phyloP scores from a whole-genome alignment of 1,140 invertebrate genomes.

The Heterodera schachtii region DNA sequence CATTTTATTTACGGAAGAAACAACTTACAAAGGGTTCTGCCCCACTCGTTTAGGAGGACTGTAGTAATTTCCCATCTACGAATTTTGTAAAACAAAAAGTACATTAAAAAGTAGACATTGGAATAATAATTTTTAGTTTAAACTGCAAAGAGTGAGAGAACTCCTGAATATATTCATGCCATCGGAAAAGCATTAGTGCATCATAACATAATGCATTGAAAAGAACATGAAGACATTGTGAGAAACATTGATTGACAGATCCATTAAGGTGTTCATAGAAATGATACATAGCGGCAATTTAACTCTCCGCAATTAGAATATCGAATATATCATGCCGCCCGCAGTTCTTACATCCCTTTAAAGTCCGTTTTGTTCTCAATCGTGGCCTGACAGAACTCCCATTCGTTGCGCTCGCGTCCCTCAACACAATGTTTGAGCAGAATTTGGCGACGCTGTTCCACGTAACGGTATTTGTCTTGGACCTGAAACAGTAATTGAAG shows the following conservation, averaged over 20 bases:
- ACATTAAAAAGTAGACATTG: too few relatives aligned
- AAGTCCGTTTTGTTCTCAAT: constrained; percentile 26
- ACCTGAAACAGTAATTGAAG: constrained; percentile 69
- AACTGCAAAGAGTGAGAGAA: too few relatives aligned
- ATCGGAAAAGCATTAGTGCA: too few relatives aligned
- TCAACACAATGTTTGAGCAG: constrained; percentile 94
- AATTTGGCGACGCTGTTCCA: constrained; percentile 90
- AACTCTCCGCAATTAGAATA: too few relatives aligned
- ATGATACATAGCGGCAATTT: too few relatives aligned
- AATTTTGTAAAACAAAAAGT: too few relatives aligned
- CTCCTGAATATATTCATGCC: too few relatives aligned
- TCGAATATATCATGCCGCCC: too few relatives aligned
- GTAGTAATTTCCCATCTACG: constrained; percentile 43
- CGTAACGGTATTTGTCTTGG: constrained; percentile 94
- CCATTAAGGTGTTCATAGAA: too few relatives aligned
- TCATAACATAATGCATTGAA: too few relatives aligned
- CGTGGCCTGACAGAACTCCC: constrained; percentile 37
- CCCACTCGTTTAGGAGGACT: constrained; percentile 17
- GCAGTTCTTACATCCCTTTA: constrained; percentile 12
- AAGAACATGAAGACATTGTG: neutral
- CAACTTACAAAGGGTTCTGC: constrained; percentile 16
- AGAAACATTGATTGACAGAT: constrained; percentile 1
- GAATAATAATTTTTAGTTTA: too few relatives aligned
- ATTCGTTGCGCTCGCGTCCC: constrained; percentile 82
- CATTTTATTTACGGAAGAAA: neutral